Base-by-base conservation (phyloP, 2,113 vertebrate species). In the Gadus chalcogrammus region DNA sequence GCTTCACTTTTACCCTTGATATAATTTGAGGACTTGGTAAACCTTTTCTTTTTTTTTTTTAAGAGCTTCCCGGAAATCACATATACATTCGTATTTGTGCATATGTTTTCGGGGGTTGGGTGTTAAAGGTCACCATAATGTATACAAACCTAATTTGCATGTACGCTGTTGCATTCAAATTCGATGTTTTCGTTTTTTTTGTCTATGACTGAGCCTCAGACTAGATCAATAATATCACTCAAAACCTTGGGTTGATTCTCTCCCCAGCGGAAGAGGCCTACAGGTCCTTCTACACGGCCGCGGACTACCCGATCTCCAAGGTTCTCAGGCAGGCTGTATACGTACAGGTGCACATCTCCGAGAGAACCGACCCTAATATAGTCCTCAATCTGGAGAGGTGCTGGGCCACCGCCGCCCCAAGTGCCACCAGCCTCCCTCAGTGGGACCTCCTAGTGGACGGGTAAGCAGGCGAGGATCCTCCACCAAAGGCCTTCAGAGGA, bases 361-460 rank as follows among this genome's bases (percentile, higher is more conserved):
- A 80, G 0, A 68, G 84, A 66, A 77, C 79, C 0, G 91, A 93
- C 24, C 87, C 90, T 1, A 89, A 88, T 63, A 53, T 91, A 0
- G 0, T 83, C 66, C 78, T 92, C 59, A 84, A 79, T 42, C 78
- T 93, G 76, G 87, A 91, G 52, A 80, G 78, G 70, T 92, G 91
- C 77, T 93, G 91, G 91, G 83, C 89, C 69, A 91, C 91, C 0
- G 28, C 83, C 3, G 61, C 9, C 2, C 67, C 84, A 0, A 76
- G 80, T 48, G 74, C 88, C 15, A 6, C 68, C 4, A 81, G 86
- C 24, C 11, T 79, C 15, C 91, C 89, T 20, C 89, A 91, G 70
- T 92, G 91, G 91, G 89, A 90, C 62, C 82, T 93, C 24, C 70
- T 92, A 15, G 11, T 83, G 52, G 12, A 89, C 11, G 91, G 90